phyloP scores from a whole-genome alignment of 37 sponge, comb jelly and placozoan species.

The Beroe ovata region DNA sequence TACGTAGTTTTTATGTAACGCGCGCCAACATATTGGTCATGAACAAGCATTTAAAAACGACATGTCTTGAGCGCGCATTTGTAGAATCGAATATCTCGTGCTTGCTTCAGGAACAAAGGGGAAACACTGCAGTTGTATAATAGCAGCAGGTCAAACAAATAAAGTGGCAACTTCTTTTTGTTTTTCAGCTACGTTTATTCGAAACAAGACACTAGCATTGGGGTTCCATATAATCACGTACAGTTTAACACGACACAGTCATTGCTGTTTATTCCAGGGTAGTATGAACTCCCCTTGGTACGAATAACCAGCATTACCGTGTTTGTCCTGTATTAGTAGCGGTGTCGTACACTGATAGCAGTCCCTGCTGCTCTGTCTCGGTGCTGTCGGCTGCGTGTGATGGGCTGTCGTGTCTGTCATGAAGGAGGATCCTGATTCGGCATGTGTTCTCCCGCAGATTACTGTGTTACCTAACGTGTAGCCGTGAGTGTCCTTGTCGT shows the following conservation, averaged over 20 bases:
- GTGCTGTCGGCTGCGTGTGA: not conserved
- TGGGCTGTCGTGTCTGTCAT: not conserved
- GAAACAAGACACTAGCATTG: too few species aligned
- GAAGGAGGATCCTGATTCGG: not conserved
- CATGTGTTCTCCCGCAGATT: not conserved
- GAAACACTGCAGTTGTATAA: too few species aligned
- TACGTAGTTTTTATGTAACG: not conserved
- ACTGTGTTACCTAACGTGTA: constrained; percentile 21
- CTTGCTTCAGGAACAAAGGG: too few species aligned
- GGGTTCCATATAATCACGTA: too few species aligned
- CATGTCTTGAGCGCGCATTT: constrained; percentile 15
- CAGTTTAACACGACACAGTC: too few species aligned
- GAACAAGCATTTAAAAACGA: not conserved
- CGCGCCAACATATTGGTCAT: not conserved
- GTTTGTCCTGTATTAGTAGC: not conserved
- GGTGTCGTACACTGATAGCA: not conserved
- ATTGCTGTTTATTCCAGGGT: constrained; percentile 32
- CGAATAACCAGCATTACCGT: constrained; percentile 3
- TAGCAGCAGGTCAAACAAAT: too few species aligned
- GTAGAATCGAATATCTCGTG: constrained; percentile 22
- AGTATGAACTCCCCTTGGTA: constrained; percentile 20
- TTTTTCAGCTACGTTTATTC: too few species aligned
- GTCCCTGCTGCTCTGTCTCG: not conserved
- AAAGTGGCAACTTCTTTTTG: too few species aligned
- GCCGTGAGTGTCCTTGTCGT: constrained; percentile 43